A percentile compares a stretch with the other conserved stretches of the same genome.
Evolutionary conservation across 2,113 vertebrate genomes (phyloP).

Genomic region (Crotalus horridus): DNA sequence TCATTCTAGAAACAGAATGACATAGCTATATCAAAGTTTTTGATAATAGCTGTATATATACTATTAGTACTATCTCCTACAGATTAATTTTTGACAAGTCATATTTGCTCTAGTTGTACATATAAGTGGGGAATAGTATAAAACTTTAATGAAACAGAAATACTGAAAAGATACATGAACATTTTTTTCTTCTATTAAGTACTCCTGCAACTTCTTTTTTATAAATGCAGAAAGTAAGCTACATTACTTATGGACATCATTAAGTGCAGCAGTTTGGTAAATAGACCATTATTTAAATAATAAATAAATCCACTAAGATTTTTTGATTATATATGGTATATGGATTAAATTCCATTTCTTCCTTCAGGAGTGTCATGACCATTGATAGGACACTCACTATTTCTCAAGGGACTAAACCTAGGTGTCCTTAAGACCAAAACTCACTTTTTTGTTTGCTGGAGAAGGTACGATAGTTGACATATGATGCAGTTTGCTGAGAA

Average conservation of each 20-base stretch:
- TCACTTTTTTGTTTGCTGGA: slow-evolving; percentile 66
- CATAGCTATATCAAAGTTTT: background rate
- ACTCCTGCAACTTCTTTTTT: background rate
- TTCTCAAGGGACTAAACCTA: slow-evolving; percentile 74
- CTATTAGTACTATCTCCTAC: background rate
- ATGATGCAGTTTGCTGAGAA: slow-evolving; percentile 76
- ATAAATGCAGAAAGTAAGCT: background rate
- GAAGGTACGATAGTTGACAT: slow-evolving; percentile 60
- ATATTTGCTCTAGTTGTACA: background rate
- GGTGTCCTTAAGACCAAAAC: slow-evolving; percentile 69
- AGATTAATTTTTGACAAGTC: background rate
- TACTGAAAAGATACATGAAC: background rate
- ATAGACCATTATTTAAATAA: slow-evolving; percentile 64
- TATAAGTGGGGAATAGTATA: background rate
- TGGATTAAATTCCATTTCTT: slow-evolving; percentile 51
- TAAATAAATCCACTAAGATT: slow-evolving; percentile 62
- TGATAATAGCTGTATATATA: background rate
- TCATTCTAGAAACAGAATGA: background rate
- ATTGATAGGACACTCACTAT: slow-evolving; percentile 60
- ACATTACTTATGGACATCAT: background rate
- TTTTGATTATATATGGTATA: slow-evolving; percentile 61
- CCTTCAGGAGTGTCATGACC: slow-evolving; percentile 68
- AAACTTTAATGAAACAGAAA: background rate
- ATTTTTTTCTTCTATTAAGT: background rate
- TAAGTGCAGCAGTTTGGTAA: slow-evolving; percentile 64